Base-by-base conservation (phyloP, 2,113 vertebrate species). In the Strigops habroptila region DNA sequence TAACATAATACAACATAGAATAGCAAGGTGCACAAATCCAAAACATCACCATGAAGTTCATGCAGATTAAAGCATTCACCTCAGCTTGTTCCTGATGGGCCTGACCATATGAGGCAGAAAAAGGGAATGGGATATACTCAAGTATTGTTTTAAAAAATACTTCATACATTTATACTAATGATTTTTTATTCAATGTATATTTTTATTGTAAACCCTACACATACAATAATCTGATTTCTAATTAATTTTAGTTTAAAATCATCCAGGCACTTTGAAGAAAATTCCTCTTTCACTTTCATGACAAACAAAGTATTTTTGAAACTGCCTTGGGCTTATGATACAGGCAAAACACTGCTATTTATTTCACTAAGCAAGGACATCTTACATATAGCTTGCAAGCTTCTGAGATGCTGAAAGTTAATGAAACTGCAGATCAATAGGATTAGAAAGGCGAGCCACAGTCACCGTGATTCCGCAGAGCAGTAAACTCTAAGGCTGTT, bases 361-460 rank as follows among this genome's bases (percentile, higher is more conserved):
- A 67, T 84, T 86, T 84, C 55, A 63, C 55, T 46, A 44, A 75
- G 28, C 28, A 90, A 91, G 57, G 55, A 75, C 55, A 43, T 12
- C n/a, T 84, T 49, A 59, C 7, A 31, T 12, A 22, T 6, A 74
- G n/a, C 51, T 87, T 64, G 12, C 19, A 85, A 64, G 49, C n/a
- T 70, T 85, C 64, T 70, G 41, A 85, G 51, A 53, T 78, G 48
- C 10, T 85, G 51, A 46, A 89, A 94, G 78, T 31, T 95, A 90
- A 95, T 90, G 70, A 71, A 93, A 94, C 57, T 82, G 62, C 55
- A 87, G 70, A 93, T 84, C 84, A 75, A 92, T 60, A 92, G 69
- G 46, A 80, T 92, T 86, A 77, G 76, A 88, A 92, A 86, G 49
- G 63, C 28, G 33, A 80, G 49, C 52, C 53, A 41, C 7, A 90